Percentiles rank a stretch among this genome's conserved stretches.
Conservation (phyloP, 2,888 invertebrate species). For the Calliphora vomitoria region DNA sequence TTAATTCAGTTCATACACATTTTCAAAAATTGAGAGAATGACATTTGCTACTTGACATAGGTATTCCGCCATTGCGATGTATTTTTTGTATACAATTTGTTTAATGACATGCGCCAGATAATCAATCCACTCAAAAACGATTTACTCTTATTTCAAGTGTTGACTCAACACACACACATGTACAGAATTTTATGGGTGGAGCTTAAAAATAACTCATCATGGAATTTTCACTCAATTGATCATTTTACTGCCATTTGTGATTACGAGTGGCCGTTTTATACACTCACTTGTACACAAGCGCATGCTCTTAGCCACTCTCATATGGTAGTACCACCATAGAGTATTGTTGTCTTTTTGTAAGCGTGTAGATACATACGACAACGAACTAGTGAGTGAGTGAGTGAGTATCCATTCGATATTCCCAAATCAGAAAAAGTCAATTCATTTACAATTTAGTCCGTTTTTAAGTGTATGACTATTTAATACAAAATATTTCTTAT, state of each 20-base stretch:
- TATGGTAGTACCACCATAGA: neutral
- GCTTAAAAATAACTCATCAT: neutral
- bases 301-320: slow-evolving; percentile 1
- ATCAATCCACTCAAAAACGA: neutral
- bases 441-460: slow-evolving; percentile 8
- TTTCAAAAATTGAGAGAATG: slow-evolving; percentile 5
- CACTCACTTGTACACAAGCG: neutral
- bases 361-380: neutral
- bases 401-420: neutral
- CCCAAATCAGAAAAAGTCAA: neutral
- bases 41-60: neutral
- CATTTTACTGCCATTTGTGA: slow-evolving; percentile 40
- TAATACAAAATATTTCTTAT: neutral
- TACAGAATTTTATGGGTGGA: slow-evolving; percentile 11
- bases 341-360: neutral
- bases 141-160: neutral
- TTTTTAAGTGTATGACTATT: slow-evolving; percentile 31
- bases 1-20: neutral
- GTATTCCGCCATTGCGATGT: slow-evolving; percentile 44
- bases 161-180: neutral
- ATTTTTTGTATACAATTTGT: slow-evolving; percentile 4
- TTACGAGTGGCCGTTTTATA: slow-evolving; percentile 5
- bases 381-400: no score
- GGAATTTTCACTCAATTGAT: slow-evolving; percentile 14
- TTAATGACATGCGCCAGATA: slow-evolving; percentile 20